A percentile compares a stretch with the other conserved stretches of the same genome.
phyloP scores from a whole-genome alignment of 2,797 vertebrate genomes.

The Crypturellus tataupa region DNA sequence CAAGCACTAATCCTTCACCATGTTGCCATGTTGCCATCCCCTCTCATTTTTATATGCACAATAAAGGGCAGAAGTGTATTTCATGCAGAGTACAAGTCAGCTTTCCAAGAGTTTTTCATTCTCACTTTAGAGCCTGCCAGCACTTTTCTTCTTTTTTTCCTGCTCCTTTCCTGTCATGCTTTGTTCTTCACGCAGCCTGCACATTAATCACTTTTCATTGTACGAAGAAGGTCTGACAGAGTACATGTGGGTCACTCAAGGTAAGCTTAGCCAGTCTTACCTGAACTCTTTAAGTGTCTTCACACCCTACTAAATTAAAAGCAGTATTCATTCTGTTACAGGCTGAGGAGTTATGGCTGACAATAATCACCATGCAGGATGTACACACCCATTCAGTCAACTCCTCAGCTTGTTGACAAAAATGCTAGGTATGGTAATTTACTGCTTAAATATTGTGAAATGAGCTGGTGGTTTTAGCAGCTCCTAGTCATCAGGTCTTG shows the following conservation, averaged over 20 bases:
- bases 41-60: not conserved
- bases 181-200: not conserved
- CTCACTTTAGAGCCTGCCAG: conserved; percentile 22
- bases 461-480: conserved; percentile 6
- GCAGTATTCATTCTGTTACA: not conserved
- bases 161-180: not conserved
- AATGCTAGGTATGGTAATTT: conserved; percentile 30
- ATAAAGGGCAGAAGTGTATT: not conserved
- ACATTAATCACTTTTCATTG: not conserved
- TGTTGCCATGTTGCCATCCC: not conserved
- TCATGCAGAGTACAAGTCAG: not conserved
- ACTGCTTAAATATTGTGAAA: conserved; percentile 35
- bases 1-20: not conserved
- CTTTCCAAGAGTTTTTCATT: not conserved
- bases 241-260: not conserved
- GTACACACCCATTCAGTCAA: not conserved
- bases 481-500: not conserved
- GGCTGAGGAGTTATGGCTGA: not conserved
- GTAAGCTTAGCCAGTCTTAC: not conserved
- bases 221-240: not conserved
- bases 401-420: conserved; percentile 41
- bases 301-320: not conserved
- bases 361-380: not conserved
- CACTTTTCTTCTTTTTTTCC: not conserved
- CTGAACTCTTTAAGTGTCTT: not conserved